Base-by-base conservation (phyloP, 2,888 invertebrate species). In the Bombylius discolor region DNA sequence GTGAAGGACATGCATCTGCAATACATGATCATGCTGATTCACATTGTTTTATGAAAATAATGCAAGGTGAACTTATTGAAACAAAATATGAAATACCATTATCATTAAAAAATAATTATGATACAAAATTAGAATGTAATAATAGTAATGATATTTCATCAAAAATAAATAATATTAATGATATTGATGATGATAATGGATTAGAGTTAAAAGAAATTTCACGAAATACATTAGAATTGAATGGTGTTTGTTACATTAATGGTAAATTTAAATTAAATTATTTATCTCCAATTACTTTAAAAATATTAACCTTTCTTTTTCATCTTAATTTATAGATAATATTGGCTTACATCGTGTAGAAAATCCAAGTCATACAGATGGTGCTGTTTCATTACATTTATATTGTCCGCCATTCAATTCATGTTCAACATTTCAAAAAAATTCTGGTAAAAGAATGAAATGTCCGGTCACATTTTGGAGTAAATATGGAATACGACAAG, bases 1-100 rank as follows among this genome's bases (percentile, higher is more conserved):
- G 94, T 31, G 92, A 95, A 69, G 92, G 91, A 0, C 93, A 95
- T 62, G 90, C 89, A 0, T 93, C 96, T 0, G 86, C 90, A 11
- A 95, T 99, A 62, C 99, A 99, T 71, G 96, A 97, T 73, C 99
- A 99, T 69, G 84, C 95, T 0, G 82, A 96, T 67, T 86, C 97
- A 0, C 96, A 99, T 70, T 99, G 99, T 72, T 95, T 99, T 72
- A 95, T 99, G 89, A 99, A 97, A 75, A 81, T 92, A 60, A 78
- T 97, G 1, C 84, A 88, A 59, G 96, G 94, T 0, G 81, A 79
- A 58, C 72, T 96, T 47, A 81, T 82, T 52, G 96, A 97, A 79
- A 84, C 90, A 58, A 77, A 79, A 71, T 74, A 68, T 55, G 65
- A 68, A n/a, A 64, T 64, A 64, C 67, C 67, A 5, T 23, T n/a